phyloP scores from a whole-genome alignment of 2,888 invertebrate species.

The Ceratothoa steindachneri region DNA sequence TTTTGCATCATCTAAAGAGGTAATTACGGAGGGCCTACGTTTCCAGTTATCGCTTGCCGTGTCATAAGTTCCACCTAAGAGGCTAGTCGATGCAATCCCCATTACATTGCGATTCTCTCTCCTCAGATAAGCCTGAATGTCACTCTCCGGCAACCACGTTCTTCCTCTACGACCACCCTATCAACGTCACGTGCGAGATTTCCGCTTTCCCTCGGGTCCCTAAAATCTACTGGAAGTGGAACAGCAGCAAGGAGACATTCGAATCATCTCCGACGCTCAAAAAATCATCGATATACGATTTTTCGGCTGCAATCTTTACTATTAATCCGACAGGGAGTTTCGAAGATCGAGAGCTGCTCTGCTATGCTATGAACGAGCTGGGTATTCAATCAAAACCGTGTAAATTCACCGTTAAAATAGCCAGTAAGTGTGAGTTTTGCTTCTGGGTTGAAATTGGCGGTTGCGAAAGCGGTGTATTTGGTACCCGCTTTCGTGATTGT shows the following conservation, averaged over 20 bases:
- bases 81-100: neutral
- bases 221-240: conserved; percentile 38
- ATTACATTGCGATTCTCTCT: neutral
- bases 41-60: too few relatives aligned
- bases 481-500: too few relatives aligned
- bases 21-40: too few relatives aligned
- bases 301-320: conserved; percentile 11
- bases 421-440: too few relatives aligned
- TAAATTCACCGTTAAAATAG: conserved; percentile 20
- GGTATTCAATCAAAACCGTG: conserved; percentile 20
- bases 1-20: too few relatives aligned
- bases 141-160: conserved; percentile 41
- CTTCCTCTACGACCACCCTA: conserved; percentile 46
- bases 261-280: neutral
- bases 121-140: conserved; percentile 38
- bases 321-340: conserved; percentile 11
- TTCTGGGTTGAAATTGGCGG: neutral
- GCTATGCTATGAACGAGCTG: conserved; percentile 16
- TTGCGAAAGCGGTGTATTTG: neutral
- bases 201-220: conserved; percentile 36
- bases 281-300: conserved; percentile 9
- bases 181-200: conserved; percentile 44
- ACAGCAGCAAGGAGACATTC: conserved; percentile 28
- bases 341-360: conserved; percentile 18
- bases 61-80: too few relatives aligned